Evolutionary conservation across 2,113 vertebrate species (phyloP).

Genomic region (Vidua chalybeata): DNA sequence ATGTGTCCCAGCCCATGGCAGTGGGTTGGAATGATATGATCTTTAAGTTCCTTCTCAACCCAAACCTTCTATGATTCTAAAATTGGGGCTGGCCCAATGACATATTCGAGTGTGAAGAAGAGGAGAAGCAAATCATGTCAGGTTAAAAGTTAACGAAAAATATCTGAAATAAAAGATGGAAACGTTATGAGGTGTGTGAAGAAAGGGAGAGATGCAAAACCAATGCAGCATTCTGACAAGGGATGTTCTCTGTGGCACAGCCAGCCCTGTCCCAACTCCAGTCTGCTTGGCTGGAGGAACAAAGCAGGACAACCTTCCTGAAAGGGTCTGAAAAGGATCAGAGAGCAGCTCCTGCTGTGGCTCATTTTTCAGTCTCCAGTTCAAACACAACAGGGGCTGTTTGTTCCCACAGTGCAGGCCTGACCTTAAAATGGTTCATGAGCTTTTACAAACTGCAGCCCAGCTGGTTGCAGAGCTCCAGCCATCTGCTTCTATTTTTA

Average conservation of each 20-base stretch:
- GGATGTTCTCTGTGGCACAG: not conserved
- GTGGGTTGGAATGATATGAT: not conserved
- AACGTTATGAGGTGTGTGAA: not conserved
- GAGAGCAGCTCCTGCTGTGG: not conserved
- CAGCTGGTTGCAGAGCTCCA: constrained; percentile 1
- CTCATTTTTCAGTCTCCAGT: not conserved
- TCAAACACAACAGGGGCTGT: not conserved
- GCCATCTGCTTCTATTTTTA: constrained; percentile 52
- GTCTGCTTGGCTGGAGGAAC: not conserved
- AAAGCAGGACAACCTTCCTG: not conserved
- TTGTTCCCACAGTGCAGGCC: constrained; percentile 56
- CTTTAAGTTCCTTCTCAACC: not conserved
- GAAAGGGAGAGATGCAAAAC: not conserved
- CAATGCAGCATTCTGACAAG: not conserved
- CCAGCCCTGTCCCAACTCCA: not conserved
- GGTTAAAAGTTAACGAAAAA: not conserved
- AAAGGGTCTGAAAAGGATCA: not conserved
- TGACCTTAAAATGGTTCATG: constrained; percentile 10
- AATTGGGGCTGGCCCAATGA: not conserved
- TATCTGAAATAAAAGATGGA: not conserved
- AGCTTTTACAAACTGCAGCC: not conserved
- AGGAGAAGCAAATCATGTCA: not conserved
- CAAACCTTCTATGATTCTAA: not conserved
- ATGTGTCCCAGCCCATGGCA: not conserved
- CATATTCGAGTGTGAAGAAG: not conserved